Evolutionary conservation across 2,113 vertebrate genomes (phyloP), one percentile per base, ranked within the genome.

Genomic region (Scomber japonicus): DNA sequence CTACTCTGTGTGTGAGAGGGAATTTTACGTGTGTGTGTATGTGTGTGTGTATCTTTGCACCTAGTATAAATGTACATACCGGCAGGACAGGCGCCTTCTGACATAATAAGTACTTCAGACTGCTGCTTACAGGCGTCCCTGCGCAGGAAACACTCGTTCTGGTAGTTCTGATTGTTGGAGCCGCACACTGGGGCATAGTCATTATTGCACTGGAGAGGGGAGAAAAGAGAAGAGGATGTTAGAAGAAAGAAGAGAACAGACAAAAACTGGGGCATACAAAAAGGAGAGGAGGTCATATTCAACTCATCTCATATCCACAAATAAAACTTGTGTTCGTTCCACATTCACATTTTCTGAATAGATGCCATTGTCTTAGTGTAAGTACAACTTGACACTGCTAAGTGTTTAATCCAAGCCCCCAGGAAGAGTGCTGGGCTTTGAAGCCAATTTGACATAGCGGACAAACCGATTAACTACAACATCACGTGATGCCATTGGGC

Each of bases 71-170:
- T 57, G 56, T 69, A 95, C 97, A 0, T 95, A 99, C 98, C 98
- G 6, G 96, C 94, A 10, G 97, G 97, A 86, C 98, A 99, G 0
- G 97, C 96, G 21, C 98, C 98, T 82, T 99, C 97, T 0, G 97
- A 97, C 80, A 95, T 93, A 69, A 97, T 96, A 54, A 98, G 96
- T 17, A 99, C 97, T 89, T 99, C 98, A 0, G 96, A 97, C 94
- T 99, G 98, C 89, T 97, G 97, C 87, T 99, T 99, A 95, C 98
- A 99, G 66, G 97, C 97, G n/a, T 98, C 97, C 79, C 97, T 96
- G 35, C 97, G 96, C 92, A 99, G 93, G 92, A 97, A 98, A 89
- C 98, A 99, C 53, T 99, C 97, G 0, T 99, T 99, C 95, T 98
- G 97, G 93, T 97, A 99, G 93, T 97, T 98, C 93, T 99, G 97